A percentile compares a stretch with the other conserved stretches of the same genome.
Evolutionary conservation across 1,140 invertebrate genomes (phyloP).

Genomic region (Hestina assimilis): DNA sequence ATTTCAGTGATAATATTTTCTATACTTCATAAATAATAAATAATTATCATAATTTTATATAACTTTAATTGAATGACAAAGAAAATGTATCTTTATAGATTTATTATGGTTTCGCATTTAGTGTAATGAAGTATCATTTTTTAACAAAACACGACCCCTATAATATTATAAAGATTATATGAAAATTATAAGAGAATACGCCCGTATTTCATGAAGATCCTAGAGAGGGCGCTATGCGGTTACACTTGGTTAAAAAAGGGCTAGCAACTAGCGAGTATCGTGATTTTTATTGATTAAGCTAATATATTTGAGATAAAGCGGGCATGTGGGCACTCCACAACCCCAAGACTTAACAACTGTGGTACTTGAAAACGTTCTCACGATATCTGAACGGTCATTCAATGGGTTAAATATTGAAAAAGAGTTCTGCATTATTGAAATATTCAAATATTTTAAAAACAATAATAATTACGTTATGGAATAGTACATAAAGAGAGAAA

Average conservation of each 20-base stretch:
- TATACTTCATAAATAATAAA: too few species aligned
- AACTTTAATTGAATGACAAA: too few species aligned
- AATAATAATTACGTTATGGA: too few species aligned
- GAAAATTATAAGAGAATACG: slow-evolving; percentile 25
- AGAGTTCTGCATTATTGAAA: background rate
- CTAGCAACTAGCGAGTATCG: too few species aligned
- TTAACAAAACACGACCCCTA: slow-evolving; percentile 10
- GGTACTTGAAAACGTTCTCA: slow-evolving; percentile 6
- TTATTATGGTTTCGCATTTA: slow-evolving; percentile 1
- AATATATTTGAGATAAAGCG: slow-evolving; percentile 28
- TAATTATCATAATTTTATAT: too few species aligned
- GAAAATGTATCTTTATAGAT: too few species aligned
- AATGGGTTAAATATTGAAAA: background rate
- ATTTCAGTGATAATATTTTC: too few species aligned
- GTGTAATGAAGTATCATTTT: background rate
- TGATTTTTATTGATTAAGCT: slow-evolving; percentile 36
- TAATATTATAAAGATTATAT: slow-evolving; percentile 19
- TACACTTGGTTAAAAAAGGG: slow-evolving; percentile 21
- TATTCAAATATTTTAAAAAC: too few species aligned
- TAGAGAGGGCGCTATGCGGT: slow-evolving; percentile 19
- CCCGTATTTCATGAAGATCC: slow-evolving; percentile 30
- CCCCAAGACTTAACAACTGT: background rate
- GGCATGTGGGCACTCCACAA: slow-evolving; percentile 27
- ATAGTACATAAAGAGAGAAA: too few species aligned
- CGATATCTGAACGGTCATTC: background rate